Base-by-base conservation (phyloP, 2,113 vertebrate genomes). In the Phaethornis superciliosus region DNA sequence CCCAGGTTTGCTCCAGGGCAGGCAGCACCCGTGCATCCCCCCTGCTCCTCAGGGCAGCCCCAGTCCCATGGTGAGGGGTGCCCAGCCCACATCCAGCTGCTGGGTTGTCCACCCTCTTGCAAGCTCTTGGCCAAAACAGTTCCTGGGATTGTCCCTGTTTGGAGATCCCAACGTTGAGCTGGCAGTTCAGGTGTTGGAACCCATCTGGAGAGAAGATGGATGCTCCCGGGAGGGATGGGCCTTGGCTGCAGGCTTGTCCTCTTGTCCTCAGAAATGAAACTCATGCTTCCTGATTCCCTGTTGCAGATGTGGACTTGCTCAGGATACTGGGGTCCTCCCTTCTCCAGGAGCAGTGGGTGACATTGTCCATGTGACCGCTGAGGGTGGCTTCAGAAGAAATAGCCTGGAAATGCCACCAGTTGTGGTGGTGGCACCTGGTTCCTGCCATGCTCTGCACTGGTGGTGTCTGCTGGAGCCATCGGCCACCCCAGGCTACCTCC, bases 81-180 rank as follows among this genome's bases (percentile, higher is more conserved):
- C 19, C 46, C 49, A 24, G 49, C 49, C 24, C 49, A 46, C 15
- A 18, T 46, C 44, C 44, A 15, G 44, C 44, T 46, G 46, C 46
- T 20, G 20, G 19, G 46, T 21, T 47, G 19, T 21, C 46, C 47
- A 1, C 17, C 6, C 32, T 74, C 8, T 1, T 1, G 7, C 12
- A 8, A 37, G 35, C 12, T 40, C 47, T 23, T 24, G 5, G 47
- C 4, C 4, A 27, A 13, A 55, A 32, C 9, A 0, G 0, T 37
- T 33, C 81, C 83, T 59, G 2, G 7, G 35, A 0, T 51, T 0
- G 4, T 1, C 18, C 7, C 21, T 2, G 0, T 2, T 11, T 9
- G 15, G 2, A 2, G 46, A 0, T 17, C 2, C 9, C 4, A 0
- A 15, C 4, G 81, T 76, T 28, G 1, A 21, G 4, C 21, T 2